These are phyloP conservation scores for Channa argus DNA, from an alignment of 2,113 vertebrate species.

Conservation along the genomic window DNA sequence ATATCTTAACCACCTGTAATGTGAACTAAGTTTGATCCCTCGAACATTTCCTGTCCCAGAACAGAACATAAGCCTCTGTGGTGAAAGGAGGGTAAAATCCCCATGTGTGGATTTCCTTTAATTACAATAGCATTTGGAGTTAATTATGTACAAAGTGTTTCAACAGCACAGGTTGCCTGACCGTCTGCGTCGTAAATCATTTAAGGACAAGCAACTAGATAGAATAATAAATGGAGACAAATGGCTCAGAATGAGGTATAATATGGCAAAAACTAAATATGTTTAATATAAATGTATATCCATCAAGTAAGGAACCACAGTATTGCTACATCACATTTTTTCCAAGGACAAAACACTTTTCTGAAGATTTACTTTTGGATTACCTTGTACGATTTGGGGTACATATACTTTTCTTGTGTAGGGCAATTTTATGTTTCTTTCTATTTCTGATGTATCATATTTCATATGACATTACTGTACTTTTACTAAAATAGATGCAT, in stretches of 20 bases:
- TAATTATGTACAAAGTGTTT: constrained; percentile 62
- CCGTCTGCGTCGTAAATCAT: constrained; percentile 17
- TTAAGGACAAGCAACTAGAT: constrained; percentile 13
- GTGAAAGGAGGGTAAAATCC: constrained; percentile 62
- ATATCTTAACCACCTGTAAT: constrained; percentile 76
- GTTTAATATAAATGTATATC: too few relatives aligned
- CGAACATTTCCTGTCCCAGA: constrained; percentile 68
- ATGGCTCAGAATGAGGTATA: neutral
- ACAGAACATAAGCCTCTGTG: constrained; percentile 56
- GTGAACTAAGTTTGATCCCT: constrained; percentile 76
- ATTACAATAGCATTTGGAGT: constrained; percentile 63
- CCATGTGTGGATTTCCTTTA: constrained; percentile 57
- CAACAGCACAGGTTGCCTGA: constrained; percentile 44
- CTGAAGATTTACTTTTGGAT: too few relatives aligned
- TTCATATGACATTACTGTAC: too few relatives aligned
- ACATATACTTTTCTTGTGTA: too few relatives aligned
- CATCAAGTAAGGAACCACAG: too few relatives aligned
- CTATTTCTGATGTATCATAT: too few relatives aligned
- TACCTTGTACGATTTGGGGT: too few relatives aligned
- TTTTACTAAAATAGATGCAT: too few relatives aligned
- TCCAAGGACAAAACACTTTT: too few relatives aligned
- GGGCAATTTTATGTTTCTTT: too few relatives aligned
- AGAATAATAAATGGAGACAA: neutral
- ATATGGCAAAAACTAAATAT: neutral
- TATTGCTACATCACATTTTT: too few relatives aligned